A percentile compares a stretch with the other conserved stretches of the same genome.
These are phyloP conservation scores for Moxostoma hubbsi DNA, from an alignment of 2,797 vertebrate genomes.

Conservation along the genomic window DNA sequence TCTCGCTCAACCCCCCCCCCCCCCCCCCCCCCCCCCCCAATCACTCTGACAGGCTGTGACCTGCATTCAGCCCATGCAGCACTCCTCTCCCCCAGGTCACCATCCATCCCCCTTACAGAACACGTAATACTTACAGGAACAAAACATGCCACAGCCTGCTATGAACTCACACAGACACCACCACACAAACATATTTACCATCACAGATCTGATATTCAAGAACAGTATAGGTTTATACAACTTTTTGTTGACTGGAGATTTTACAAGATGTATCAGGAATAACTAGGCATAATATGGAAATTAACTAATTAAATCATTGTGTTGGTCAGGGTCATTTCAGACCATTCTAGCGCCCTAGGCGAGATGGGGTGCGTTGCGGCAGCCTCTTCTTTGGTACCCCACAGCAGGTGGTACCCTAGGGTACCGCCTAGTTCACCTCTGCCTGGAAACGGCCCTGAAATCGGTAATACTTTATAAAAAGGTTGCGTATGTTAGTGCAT, in stretches of 20 bases:
- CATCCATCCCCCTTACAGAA: constrained; percentile 6
- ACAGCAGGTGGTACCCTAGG: too few species aligned
- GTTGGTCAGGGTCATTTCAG: too few species aligned
- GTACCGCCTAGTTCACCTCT: too few species aligned
- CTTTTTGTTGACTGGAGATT: not conserved
- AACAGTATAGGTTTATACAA: not conserved
- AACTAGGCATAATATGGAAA: not conserved
- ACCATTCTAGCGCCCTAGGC: too few species aligned
- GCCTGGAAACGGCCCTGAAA: too few species aligned
- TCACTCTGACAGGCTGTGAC: constrained; percentile 46
- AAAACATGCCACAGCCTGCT: constrained; percentile 37
- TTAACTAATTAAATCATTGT: not conserved
- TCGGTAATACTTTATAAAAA: too few species aligned
- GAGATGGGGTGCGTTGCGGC: too few species aligned
- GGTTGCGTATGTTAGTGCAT: too few species aligned
- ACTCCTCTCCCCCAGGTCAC: constrained; percentile 23
- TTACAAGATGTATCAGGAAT: not conserved
- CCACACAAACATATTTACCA: constrained; percentile 16
- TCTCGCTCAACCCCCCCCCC: constrained; percentile 35
- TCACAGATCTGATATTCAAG: constrained; percentile 8
- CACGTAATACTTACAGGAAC: constrained; percentile 42
- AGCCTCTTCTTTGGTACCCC: too few species aligned
- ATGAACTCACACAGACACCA: constrained; percentile 22
- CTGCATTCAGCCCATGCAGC: constrained; percentile 36
- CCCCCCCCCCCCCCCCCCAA: constrained; percentile 2